phyloP scores from a whole-genome alignment of 2,888 invertebrate genomes.

The Heterodera filipjevi region DNA sequence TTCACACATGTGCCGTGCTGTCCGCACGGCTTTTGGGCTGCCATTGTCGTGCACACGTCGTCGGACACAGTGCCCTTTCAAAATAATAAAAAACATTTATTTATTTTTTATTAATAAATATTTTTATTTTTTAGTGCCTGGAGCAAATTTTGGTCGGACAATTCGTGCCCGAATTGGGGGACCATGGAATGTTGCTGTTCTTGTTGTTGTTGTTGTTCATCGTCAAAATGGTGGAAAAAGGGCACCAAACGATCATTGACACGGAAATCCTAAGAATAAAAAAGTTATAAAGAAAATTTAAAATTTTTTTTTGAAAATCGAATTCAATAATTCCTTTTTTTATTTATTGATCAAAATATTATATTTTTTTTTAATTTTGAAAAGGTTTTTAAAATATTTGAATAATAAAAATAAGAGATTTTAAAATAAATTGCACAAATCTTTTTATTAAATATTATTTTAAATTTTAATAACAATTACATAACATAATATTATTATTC shows the following conservation, averaged over 20 bases:
- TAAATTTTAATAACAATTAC: too few relatives aligned
- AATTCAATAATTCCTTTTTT: too few relatives aligned
- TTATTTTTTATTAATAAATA: neutral
- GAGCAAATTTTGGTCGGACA: constrained; percentile 49
- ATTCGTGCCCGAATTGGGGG: constrained; percentile 44
- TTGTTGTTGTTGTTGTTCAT: constrained; percentile 33
- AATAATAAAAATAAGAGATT: too few relatives aligned
- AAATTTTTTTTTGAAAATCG: too few relatives aligned
- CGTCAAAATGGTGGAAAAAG: constrained; percentile 46
- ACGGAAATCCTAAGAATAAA: constrained; percentile 49
- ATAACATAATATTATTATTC: too few relatives aligned
- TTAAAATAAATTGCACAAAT: too few relatives aligned
- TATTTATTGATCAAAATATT: too few relatives aligned
- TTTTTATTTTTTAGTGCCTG: constrained; percentile 40
- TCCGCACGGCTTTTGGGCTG: constrained; percentile 71
- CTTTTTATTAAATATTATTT: too few relatives aligned
- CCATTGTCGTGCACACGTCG: constrained; percentile 49
- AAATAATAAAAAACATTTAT: neutral
- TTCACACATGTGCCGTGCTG: constrained; percentile 86
- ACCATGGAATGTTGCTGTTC: neutral
- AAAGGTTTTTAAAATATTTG: too few relatives aligned
- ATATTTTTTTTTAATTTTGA: too few relatives aligned
- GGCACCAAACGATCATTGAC: constrained; percentile 54
- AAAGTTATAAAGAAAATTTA: too few relatives aligned
- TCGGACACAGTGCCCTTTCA: constrained; percentile 57